A percentile compares a stretch with the other conserved stretches of the same genome.
phyloP scores from a whole-genome alignment of 2,797 vertebrate species.

The Helarctos malayanus region DNA sequence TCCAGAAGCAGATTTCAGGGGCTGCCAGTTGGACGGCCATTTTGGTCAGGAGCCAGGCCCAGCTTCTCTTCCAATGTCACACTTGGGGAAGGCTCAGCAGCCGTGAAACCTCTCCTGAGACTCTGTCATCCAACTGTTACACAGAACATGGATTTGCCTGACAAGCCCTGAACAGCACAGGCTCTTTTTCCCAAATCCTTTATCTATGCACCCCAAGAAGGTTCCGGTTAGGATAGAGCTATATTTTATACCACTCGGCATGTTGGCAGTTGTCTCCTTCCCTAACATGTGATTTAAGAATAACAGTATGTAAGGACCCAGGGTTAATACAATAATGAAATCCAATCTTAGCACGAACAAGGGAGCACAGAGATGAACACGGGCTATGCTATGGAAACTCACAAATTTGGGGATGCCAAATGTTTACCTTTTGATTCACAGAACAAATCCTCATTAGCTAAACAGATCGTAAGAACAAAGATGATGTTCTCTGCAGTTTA shows the following conservation, averaged over 20 bases:
- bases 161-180: slow-evolving; percentile 73
- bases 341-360: slow-evolving; percentile 4
- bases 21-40: slow-evolving; percentile 62
- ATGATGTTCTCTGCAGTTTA: background rate
- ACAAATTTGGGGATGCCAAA: background rate
- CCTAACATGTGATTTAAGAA: background rate
- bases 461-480: background rate
- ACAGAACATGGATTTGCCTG: slow-evolving; percentile 76
- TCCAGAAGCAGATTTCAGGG: background rate
- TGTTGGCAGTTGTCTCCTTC: slow-evolving; percentile 31
- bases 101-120: slow-evolving; percentile 69
- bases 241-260: background rate
- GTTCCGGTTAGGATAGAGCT: background rate
- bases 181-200: slow-evolving; percentile 74
- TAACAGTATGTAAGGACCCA: background rate
- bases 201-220: slow-evolving; percentile 73
- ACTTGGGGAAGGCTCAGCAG: slow-evolving; percentile 55
- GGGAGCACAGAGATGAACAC: background rate
- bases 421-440: slow-evolving; percentile 16
- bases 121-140: slow-evolving; percentile 68
- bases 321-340: background rate
- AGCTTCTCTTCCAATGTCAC: slow-evolving; percentile 68
- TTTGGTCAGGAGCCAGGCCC: slow-evolving; percentile 67
- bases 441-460: slow-evolving; percentile 12
- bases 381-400: background rate